Conservation (phyloP, 1,140 invertebrate genomes). For the Lanistes nyassanus region DNA sequence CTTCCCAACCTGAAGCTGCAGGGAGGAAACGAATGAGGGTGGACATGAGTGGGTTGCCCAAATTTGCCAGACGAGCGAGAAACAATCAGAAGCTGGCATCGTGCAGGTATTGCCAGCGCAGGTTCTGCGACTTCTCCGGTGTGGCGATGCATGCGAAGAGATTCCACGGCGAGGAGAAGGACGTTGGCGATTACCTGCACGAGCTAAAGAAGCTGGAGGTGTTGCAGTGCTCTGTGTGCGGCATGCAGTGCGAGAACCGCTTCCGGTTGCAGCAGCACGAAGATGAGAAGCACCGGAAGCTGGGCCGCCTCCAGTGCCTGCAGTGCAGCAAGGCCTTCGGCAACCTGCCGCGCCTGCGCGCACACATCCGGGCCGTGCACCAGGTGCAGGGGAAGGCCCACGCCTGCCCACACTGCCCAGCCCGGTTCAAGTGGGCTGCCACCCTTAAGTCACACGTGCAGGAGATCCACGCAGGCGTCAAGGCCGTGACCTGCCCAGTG, state of each 20-base stretch:
- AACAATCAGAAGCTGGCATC: slow-evolving; percentile 9
- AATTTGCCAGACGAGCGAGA: background rate
- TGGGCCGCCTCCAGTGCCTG: slow-evolving; percentile 11
- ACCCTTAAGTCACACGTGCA: slow-evolving; percentile 51
- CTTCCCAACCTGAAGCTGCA: background rate
- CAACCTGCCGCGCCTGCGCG: slow-evolving; percentile 39
- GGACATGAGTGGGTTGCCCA: background rate
- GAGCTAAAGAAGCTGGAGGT: slow-evolving; percentile 30
- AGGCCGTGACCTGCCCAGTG: slow-evolving; percentile 35
- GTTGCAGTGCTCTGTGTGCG: slow-evolving; percentile 30
- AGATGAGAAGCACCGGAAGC: slow-evolving; percentile 27
- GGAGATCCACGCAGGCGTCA: slow-evolving; percentile 46
- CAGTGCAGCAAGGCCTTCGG: slow-evolving; percentile 40
- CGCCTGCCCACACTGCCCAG: background rate
- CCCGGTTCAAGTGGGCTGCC: slow-evolving; percentile 41
- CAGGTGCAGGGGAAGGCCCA: slow-evolving; percentile 21
- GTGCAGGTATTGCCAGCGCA: slow-evolving; percentile 44
- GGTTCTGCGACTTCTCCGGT: slow-evolving; percentile 41
- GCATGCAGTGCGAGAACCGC: slow-evolving; percentile 16
- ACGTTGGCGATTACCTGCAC: slow-evolving; percentile 34
- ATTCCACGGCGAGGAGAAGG: slow-evolving; percentile 34
- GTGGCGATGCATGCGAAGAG: slow-evolving; percentile 44
- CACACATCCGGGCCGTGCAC: slow-evolving; percentile 47
- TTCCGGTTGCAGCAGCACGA: slow-evolving; percentile 30
- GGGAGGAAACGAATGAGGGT: slow-evolving; percentile 16